phyloP scores from a whole-genome alignment of 2,113 vertebrate species.

The Petromus typicus region DNA sequence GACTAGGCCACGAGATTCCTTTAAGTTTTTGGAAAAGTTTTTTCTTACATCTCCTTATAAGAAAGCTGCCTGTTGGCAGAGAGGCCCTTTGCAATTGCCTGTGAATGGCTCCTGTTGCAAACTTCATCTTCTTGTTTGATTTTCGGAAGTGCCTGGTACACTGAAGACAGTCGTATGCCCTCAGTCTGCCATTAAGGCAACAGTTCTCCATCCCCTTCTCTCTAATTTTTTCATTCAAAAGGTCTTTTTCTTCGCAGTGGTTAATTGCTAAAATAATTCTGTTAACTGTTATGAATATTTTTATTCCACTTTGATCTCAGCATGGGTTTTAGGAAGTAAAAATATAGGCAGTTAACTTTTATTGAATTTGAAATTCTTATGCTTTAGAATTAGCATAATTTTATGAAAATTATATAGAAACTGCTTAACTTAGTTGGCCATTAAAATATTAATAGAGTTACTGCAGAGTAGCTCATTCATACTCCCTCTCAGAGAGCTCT shows the following conservation, averaged over 20 bases:
- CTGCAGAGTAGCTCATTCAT: neutral
- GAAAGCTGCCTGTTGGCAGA: neutral
- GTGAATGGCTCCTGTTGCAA: neutral
- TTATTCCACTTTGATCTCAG: constrained; percentile 49
- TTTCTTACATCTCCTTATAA: neutral
- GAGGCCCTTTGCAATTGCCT: neutral
- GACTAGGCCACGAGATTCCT: neutral
- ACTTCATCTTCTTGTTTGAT: neutral
- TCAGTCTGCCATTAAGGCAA: neutral
- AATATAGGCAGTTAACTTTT: constrained; percentile 39
- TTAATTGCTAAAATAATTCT: constrained; percentile 44
- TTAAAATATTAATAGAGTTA: constrained; percentile 50
- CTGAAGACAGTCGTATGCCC: neutral
- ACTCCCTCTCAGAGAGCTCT: neutral
- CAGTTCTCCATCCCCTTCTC: neutral
- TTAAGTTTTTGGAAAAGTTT: neutral
- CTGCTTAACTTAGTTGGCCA: constrained; percentile 37
- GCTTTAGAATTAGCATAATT: constrained; percentile 39
- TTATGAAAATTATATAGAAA: constrained; percentile 42
- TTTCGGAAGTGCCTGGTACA: neutral
- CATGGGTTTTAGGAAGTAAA: constrained; percentile 57
- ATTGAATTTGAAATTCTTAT: constrained; percentile 20
- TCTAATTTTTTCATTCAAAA: constrained; percentile 2
- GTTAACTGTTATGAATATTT: constrained; percentile 25
- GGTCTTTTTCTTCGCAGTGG: constrained; percentile 41